Evolutionary conservation across 2,797 vertebrate species (phyloP), one percentile per base, ranked within the genome.

Genomic region (Artibeus jamaicensis): DNA sequence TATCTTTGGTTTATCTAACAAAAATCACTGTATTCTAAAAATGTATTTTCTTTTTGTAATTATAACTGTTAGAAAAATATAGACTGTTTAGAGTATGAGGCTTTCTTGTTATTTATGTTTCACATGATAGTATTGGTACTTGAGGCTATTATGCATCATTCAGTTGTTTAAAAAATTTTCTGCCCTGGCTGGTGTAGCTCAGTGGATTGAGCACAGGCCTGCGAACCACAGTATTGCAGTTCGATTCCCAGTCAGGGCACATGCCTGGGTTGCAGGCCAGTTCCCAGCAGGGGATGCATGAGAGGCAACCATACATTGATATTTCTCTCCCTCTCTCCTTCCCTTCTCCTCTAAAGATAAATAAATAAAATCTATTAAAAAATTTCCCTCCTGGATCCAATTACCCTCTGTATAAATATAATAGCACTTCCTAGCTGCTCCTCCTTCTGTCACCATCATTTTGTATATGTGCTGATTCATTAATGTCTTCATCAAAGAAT

Each of bases 1-100:
- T 59, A 24, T 73, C 70, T 96, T 89, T 84, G 67, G 15, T 95
- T 92, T 94, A 24, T 84, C 57, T 95, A 89, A 48, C 2, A 42
- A 91, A 68, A 77, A 39, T 93, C 21, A 65, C 71, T 68, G 0
- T 92, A 24, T 86, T 77, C 53, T 91, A 68, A 95, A 78, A 88
- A 46, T 79, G 26, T 2, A 3, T 32, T 87, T 91, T 86, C 21
- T 34, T 78, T 95, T 90, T 92, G 16, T 90, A 65, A 53, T 32
- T 91, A 4, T 88, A 21, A 86, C 78, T 50, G 81, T 67, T 88
- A 91, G 37, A 74, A 91, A 92, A 89, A 24, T 62, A 3, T 65
- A 22, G 34, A 44, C 48, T 91, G 24, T 82, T 89, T 90, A 9
- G 4, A 42, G 70, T 74, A 12, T 85, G 76, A 91, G 4, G 0